Evolutionary conservation across 64 coral and sea anemone genomes (phyloP).

Genomic region (Orbicella faveolata): DNA sequence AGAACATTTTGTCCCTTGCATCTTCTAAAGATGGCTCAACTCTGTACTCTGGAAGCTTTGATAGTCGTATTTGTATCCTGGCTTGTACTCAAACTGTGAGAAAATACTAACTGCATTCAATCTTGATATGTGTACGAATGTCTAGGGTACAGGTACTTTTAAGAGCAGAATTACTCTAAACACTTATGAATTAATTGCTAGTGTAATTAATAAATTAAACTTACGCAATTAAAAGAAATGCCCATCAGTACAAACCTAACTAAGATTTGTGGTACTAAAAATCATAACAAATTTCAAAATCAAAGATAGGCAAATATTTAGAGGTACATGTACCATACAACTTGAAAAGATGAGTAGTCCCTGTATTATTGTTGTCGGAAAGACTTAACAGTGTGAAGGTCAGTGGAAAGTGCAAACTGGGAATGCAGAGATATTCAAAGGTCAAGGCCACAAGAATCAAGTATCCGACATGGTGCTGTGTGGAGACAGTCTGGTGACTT

Average conservation of each 20-base stretch:
- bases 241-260: no score
- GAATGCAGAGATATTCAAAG: slow-evolving; percentile 58
- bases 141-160: neutral
- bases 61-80: slow-evolving; percentile 91
- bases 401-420: slow-evolving; percentile 72
- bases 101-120: neutral
- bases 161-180: no score
- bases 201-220: no score
- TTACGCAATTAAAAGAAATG: no score
- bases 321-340: no score
- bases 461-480: slow-evolving; percentile 63
- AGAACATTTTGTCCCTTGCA: slow-evolving; percentile 80
- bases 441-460: slow-evolving; percentile 83
- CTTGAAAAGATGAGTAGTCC: neutral
- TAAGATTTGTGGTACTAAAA: no score
- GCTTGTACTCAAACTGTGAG: slow-evolving; percentile 21
- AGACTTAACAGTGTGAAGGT: slow-evolving; percentile 63
- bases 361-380: neutral
- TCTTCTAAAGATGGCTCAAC: slow-evolving; percentile 58
- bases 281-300: no score
- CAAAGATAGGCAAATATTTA: no score
- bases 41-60: slow-evolving; percentile 86
- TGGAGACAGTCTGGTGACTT: slow-evolving; percentile 62
- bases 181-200: no score
- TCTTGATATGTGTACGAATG: neutral